These are phyloP conservation scores for Leptinotarsa rubiginosa DNA, from an alignment of 2,888 invertebrate species.

Conservation along the genomic window DNA sequence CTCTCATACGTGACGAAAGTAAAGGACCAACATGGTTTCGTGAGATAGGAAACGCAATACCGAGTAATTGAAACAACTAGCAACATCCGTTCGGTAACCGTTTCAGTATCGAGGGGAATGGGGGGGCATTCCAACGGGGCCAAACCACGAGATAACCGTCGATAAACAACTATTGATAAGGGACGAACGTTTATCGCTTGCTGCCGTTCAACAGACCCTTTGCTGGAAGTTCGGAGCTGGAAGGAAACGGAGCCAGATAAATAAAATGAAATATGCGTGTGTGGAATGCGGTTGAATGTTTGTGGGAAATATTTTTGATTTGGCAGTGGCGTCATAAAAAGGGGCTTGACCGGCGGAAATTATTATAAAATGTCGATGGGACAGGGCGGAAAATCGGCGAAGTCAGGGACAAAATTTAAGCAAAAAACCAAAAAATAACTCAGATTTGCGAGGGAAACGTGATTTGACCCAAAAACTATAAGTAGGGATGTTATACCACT, in stretches of 20 bases:
- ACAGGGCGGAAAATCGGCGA: no score
- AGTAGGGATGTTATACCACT: no score
- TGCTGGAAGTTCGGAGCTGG: conserved; percentile 35
- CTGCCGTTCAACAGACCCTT: conserved; percentile 27
- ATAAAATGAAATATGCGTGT: not conserved
- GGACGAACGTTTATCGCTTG: not conserved
- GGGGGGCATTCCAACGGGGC: conserved; percentile 26
- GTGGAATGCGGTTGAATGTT: not conserved
- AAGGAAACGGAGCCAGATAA: conserved; percentile 42
- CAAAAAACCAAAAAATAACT: no score
- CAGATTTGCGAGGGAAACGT: no score
- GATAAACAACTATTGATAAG: conserved; percentile 41
- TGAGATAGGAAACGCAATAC: conserved; percentile 36
- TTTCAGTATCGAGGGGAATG: conserved; percentile 14
- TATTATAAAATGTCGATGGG: no score
- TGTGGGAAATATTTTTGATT: not conserved
- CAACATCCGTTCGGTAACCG: conserved; percentile 31
- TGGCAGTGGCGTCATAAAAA: not conserved
- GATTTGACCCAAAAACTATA: no score
- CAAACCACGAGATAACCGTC: conserved; percentile 36
- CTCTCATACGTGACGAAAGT: not conserved
- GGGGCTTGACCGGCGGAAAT: not conserved
- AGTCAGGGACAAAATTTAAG: no score
- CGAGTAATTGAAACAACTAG: conserved; percentile 38
- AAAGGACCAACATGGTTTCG: conserved; percentile 9